These are phyloP conservation scores for Lophochroa leadbeateri DNA, from an alignment of 2,113 vertebrate species.

Conservation along the genomic window DNA sequence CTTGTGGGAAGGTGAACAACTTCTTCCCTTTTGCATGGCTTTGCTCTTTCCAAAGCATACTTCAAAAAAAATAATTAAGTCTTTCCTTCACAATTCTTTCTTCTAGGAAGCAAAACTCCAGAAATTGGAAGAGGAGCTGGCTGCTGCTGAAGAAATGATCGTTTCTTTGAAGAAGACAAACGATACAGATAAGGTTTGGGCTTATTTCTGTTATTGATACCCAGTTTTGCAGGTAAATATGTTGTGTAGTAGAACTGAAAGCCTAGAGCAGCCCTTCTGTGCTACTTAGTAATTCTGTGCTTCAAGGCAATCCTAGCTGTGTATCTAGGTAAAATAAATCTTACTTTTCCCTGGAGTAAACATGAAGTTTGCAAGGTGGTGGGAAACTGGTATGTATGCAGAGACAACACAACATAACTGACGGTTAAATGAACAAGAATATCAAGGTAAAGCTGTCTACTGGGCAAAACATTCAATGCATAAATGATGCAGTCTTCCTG, in stretches of 20 bases:
- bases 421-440: neutral
- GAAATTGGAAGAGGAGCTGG: constrained; percentile 76
- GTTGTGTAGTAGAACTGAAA: neutral
- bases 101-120: constrained; percentile 75
- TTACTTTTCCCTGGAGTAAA: neutral
- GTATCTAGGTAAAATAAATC: neutral
- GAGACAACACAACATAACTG: neutral
- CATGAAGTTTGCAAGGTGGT: neutral
- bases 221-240: neutral
- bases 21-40: neutral
- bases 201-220: neutral
- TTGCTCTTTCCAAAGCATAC: neutral
- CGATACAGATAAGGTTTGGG: constrained; percentile 84
- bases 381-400: neutral
- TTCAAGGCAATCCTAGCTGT: neutral
- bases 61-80: neutral
- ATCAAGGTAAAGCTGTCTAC: neutral
- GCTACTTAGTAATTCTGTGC: neutral
- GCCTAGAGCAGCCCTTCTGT: neutral
- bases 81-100: neutral
- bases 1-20: neutral
- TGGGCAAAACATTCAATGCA: neutral
- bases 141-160: constrained; percentile 71
- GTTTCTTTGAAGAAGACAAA: constrained; percentile 82
- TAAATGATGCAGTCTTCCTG: neutral